phyloP scores from a whole-genome alignment of 2,797 vertebrate genomes.

The Echeneis naucrates region DNA sequence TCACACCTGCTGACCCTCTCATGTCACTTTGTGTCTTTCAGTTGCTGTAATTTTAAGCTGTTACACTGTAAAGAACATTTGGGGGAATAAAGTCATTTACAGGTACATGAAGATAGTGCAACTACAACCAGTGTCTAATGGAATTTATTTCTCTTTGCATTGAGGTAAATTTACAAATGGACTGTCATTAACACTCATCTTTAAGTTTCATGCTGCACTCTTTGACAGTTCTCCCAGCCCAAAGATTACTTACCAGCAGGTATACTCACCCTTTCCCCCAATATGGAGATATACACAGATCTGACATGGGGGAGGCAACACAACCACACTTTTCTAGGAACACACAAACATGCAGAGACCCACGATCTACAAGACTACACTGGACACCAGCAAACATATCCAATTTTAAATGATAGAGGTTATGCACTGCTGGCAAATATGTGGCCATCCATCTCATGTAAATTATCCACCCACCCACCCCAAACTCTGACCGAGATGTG shows the following conservation, averaged over 20 bases:
- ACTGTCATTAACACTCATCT: slow-evolving; percentile 15
- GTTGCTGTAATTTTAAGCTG: slow-evolving; percentile 29
- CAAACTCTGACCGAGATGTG: slow-evolving; percentile 40
- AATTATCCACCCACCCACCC: slow-evolving; percentile 11
- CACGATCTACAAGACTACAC: slow-evolving; percentile 39
- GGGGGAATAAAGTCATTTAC: slow-evolving; percentile 18
- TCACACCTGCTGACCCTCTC: slow-evolving; percentile 39
- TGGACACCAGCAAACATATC: slow-evolving; percentile 52
- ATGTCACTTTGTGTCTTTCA: slow-evolving; percentile 8
- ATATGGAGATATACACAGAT: slow-evolving; percentile 77
- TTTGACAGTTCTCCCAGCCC: slow-evolving; percentile 41
- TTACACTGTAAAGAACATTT: slow-evolving; percentile 25
- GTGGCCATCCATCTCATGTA: slow-evolving; percentile 44
- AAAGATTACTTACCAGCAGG: slow-evolving; percentile 78
- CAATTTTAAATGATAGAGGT: slow-evolving; percentile 38
- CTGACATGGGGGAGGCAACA: slow-evolving; percentile 72
- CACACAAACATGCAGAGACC: slow-evolving; percentile 57
- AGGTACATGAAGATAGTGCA: slow-evolving; percentile 8
- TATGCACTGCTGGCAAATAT: slow-evolving; percentile 58
- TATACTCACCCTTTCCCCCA: slow-evolving; percentile 80
- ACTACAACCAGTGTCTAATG: slow-evolving; percentile 22
- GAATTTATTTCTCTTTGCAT: slow-evolving; percentile 12
- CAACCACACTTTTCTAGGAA: slow-evolving; percentile 63
- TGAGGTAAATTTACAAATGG: slow-evolving; percentile 31
- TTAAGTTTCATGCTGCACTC: slow-evolving; percentile 34